phyloP scores from a whole-genome alignment of 2,113 vertebrate genomes.

The Picathartes gymnocephalus region DNA sequence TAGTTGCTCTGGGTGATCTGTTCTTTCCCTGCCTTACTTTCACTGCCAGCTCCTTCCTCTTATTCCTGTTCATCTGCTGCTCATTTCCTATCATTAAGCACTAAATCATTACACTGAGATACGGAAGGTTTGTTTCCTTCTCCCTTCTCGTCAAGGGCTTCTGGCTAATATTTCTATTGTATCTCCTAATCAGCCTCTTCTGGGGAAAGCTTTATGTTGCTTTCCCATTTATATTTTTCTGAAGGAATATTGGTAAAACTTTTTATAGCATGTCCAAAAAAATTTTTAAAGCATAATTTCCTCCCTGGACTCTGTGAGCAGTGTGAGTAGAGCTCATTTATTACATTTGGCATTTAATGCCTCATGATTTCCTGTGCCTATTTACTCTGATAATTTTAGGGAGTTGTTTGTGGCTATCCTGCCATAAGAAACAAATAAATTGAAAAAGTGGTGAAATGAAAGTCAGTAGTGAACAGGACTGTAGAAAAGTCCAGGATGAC shows the following conservation, averaged over 20 bases:
- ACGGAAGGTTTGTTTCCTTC: background rate
- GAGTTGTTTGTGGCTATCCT: background rate
- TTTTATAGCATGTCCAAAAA: background rate
- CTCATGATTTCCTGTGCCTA: background rate
- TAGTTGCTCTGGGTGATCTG: background rate
- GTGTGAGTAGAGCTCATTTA: background rate
- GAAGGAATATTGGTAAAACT: background rate
- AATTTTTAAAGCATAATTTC: background rate
- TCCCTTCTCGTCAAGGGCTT: background rate
- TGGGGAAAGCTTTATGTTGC: background rate
- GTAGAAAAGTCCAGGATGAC: background rate
- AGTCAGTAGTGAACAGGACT: background rate
- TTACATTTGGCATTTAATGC: background rate
- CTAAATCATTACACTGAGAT: background rate
- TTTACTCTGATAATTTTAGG: background rate
- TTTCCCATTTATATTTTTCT: background rate
- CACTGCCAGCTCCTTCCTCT: background rate
- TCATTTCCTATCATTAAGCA: background rate
- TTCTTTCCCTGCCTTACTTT: background rate
- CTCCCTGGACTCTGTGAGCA: background rate
- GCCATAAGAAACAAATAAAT: background rate
- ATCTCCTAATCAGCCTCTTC: background rate
- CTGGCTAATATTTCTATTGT: conserved; percentile 4
- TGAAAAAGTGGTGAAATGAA: background rate
- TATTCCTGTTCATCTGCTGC: conserved; percentile 28